A percentile compares a stretch with the other conserved stretches of the same genome.
These are phyloP conservation scores for Nipponacmea schrenckii DNA, from an alignment of 2,888 invertebrate species.

Conservation along the genomic window DNA sequence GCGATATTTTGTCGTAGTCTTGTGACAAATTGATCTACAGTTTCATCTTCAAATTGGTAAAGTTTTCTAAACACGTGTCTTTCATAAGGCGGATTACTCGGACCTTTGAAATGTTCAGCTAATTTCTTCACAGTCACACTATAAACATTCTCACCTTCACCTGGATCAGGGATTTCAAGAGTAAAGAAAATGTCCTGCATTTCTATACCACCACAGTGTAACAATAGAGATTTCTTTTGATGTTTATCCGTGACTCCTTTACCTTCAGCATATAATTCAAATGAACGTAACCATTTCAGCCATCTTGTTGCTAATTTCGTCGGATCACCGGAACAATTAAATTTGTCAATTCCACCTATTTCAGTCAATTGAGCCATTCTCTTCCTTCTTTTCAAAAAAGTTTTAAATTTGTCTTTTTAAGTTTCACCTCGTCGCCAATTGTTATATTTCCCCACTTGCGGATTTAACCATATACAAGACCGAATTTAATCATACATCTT, in stretches of 20 bases:
- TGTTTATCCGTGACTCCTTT: too few relatives aligned
- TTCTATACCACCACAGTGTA: too few relatives aligned
- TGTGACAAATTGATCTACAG: conserved; percentile 14
- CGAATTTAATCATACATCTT: too few relatives aligned
- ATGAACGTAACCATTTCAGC: too few relatives aligned
- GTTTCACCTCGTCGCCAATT: not conserved
- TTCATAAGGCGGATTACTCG: conserved; percentile 9
- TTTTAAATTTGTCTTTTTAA: not conserved
- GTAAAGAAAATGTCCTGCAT: not conserved
- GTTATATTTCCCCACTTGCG: not conserved
- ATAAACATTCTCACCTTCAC: not conserved
- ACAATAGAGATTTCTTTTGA: too few relatives aligned
- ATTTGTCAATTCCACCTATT: too few relatives aligned
- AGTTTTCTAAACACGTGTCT: conserved; percentile 13
- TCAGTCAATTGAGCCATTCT: too few relatives aligned
- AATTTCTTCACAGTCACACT: not conserved
- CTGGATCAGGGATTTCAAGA: not conserved
- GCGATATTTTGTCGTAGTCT: not conserved
- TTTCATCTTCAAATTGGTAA: conserved; percentile 9
- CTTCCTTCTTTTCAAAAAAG: too few relatives aligned
- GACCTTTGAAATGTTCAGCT: not conserved
- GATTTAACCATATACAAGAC: too few relatives aligned
- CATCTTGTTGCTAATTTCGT: too few relatives aligned
- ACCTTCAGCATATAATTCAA: too few relatives aligned
- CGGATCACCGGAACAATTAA: too few relatives aligned